Evolutionary conservation across 2,113 vertebrate genomes (phyloP), one percentile per base, ranked within the genome.

Genomic region (Lipotes vexillifer): DNA sequence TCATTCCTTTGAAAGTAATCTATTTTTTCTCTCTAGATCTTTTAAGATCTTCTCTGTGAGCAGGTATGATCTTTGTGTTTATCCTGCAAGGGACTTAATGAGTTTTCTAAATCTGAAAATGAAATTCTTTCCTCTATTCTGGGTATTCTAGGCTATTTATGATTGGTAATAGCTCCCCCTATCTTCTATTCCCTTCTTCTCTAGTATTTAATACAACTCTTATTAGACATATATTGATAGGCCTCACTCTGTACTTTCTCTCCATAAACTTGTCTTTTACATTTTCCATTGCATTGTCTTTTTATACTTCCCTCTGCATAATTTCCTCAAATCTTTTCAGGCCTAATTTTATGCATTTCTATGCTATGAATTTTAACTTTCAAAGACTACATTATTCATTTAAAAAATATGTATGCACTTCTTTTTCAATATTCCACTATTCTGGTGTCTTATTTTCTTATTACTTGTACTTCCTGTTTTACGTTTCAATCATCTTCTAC

Each of bases 321-420:
- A 77, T 92, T 86, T 71, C 14, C 5, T 84, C 46, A 80, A 23
- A 89, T 49, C 15, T 52, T 71, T 52, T 31, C 10, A 84, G 5
- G 5, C 89, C 41, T 77, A 71, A 82, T 77, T 92, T 90, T 77
- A 59, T 90, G n/a, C 9, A 80, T 44, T 87, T 88, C 38, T 83
- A 77, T 77, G 29, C 41, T 87, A 89, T 65, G 41, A 92, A 57
- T 75, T 96, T 92, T 82, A 96, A 90, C 18, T 59, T 96, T 83
- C 59, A 90, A 75, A 81, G 33, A 36, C 36, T 1, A 15, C 36
- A 71, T 57, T 81, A 81, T 46, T 87, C 12, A 90, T 46, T 88
- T 90, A 63, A 59, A 14, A 68, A 72, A 86, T 33, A 90, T 36
- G 0, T 17, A 52, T 3, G 69, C 33, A 87, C 6, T 59, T 75